A percentile compares a stretch with the other conserved stretches of the same genome.
phyloP scores from a whole-genome alignment of 2,797 vertebrate species.

The Pteropus rufus region DNA sequence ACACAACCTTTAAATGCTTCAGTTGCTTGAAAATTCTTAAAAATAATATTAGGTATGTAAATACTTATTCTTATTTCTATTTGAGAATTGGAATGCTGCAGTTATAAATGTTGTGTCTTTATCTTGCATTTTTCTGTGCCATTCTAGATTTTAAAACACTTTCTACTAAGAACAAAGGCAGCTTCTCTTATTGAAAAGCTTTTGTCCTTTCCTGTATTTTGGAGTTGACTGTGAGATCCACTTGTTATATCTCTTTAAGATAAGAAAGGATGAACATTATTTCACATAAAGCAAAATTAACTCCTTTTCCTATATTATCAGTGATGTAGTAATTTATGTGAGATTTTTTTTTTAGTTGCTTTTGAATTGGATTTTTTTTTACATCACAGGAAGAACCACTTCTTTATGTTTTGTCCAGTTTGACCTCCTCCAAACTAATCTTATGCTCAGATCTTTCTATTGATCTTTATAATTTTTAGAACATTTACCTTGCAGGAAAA shows the following conservation, averaged over 20 bases:
- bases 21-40: slow-evolving; percentile 98
- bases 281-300: slow-evolving; percentile 37
- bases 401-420: slow-evolving; percentile 8
- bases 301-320: neutral
- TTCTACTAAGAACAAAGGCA: slow-evolving; percentile 13
- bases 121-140: neutral
- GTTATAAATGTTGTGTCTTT: slow-evolving; percentile 22
- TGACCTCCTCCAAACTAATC: neutral
- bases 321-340: neutral
- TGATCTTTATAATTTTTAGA: neutral
- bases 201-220: slow-evolving; percentile 4
- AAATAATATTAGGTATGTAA: slow-evolving; percentile 96
- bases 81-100: slow-evolving; percentile 37
- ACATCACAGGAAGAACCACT: neutral
- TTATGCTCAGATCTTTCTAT: neutral
- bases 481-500: neutral
- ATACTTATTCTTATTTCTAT: slow-evolving; percentile 51
- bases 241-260: neutral
- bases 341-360: slow-evolving; percentile 25
- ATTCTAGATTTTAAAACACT: slow-evolving; percentile 18
- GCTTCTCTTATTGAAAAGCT: neutral
- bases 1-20: slow-evolving; percentile 95
- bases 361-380: slow-evolving; percentile 53
- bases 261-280: slow-evolving; percentile 19
- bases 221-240: neutral